Percentiles rank a stretch among this genome's conserved stretches.
These are phyloP conservation scores for Fragum sueziense DNA, from an alignment of 2,888 invertebrate genomes.

Conservation along the genomic window DNA sequence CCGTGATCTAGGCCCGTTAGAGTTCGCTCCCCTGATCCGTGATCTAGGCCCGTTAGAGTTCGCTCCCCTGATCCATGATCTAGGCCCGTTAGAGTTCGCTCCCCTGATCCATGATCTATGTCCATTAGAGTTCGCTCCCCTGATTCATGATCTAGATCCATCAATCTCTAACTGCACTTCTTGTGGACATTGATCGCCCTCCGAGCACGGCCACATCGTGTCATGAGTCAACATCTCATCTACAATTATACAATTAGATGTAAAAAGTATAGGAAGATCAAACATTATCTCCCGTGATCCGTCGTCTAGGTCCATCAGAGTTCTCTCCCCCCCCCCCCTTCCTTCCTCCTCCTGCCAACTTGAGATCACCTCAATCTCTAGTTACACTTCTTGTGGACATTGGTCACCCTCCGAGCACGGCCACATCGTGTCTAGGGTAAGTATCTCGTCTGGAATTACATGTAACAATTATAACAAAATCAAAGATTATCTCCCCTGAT, in stretches of 20 bases:
- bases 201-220: slow-evolving; percentile 32
- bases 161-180: slow-evolving; percentile 45
- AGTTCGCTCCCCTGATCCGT: neutral
- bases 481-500: too few relatives aligned
- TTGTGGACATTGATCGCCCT: slow-evolving; percentile 29
- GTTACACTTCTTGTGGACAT: slow-evolving; percentile 38
- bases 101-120: slow-evolving; percentile 21
- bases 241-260: too few relatives aligned
- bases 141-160: slow-evolving; percentile 18
- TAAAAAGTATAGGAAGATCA: too few relatives aligned
- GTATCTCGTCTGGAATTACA: neutral
- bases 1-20: neutral
- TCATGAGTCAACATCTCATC: neutral
- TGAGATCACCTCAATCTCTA: slow-evolving; percentile 44
- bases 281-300: too few relatives aligned
- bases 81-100: neutral
- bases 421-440: slow-evolving; percentile 28
- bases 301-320: slow-evolving; percentile 30
- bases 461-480: too few relatives aligned
- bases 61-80: slow-evolving; percentile 65
- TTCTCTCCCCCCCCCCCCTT: too few relatives aligned
- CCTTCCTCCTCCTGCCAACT: slow-evolving; percentile 23
- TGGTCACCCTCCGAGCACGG: slow-evolving; percentile 16
- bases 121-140: slow-evolving; percentile 19
- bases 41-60: too few relatives aligned